These are phyloP conservation scores for Crenichthys baileyi DNA, from an alignment of 2,797 vertebrate genomes.

Conservation along the genomic window DNA sequence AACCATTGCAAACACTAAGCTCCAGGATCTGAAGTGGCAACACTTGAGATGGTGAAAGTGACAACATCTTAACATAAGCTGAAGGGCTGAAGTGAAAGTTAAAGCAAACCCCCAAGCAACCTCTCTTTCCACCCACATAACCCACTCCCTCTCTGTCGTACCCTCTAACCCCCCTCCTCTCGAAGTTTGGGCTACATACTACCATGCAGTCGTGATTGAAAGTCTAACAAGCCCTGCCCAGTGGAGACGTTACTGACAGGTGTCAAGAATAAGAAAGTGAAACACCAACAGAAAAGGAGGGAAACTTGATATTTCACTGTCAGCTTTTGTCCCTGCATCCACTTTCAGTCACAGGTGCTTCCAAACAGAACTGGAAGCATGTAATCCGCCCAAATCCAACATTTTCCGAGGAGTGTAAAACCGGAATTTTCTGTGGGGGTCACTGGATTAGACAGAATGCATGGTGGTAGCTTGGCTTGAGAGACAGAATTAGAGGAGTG, in stretches of 20 bases:
- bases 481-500: conserved; percentile 83
- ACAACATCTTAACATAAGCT: conserved; percentile 85
- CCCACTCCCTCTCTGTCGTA: conserved; percentile 49
- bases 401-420: conserved; percentile 83
- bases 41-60: conserved; percentile 85
- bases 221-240: conserved; percentile 32
- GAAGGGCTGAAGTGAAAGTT: conserved; percentile 76
- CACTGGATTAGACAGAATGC: conserved; percentile 82
- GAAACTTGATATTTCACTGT: conserved; percentile 50
- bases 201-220: conserved; percentile 30
- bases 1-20: conserved; percentile 76
- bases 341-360: conserved; percentile 79
- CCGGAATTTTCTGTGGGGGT: conserved; percentile 80
- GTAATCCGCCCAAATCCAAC: conserved; percentile 85
- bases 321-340: conserved; percentile 57
- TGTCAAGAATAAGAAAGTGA: conserved; percentile 23
- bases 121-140: conserved; percentile 65
- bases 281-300: conserved; percentile 4
- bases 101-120: conserved; percentile 61
- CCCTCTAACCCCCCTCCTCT: conserved; percentile 29
- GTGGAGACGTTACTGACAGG: conserved; percentile 47
- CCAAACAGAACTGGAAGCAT: conserved; percentile 82
- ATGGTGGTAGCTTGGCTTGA: conserved; percentile 81
- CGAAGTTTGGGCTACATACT: conserved; percentile 24
- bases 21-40: conserved; percentile 83